These are phyloP conservation scores for Tenrec ecaudatus DNA, from an alignment of 2,113 vertebrate species.

Conservation along the genomic window DNA sequence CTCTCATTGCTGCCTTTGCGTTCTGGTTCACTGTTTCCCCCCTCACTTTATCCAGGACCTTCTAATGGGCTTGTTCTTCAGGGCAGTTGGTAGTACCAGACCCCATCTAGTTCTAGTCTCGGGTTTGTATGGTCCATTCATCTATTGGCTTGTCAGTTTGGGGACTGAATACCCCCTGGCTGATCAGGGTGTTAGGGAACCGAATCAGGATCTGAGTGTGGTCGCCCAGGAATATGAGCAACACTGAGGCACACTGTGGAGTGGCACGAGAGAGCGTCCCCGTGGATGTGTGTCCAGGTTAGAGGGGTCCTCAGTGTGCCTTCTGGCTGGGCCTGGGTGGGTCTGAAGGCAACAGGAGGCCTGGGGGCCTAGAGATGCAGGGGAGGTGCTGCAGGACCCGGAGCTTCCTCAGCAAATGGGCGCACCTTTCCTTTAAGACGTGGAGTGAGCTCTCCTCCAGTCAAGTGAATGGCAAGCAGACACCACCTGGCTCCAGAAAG, in stretches of 20 bases:
- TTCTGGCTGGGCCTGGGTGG: neutral
- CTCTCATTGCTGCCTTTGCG: too few relatives aligned
- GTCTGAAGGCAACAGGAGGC: neutral
- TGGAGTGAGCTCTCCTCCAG: neutral
- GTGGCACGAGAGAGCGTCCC: too few relatives aligned
- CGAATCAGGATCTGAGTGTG: neutral
- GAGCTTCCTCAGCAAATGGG: neutral
- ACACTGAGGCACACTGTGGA: too few relatives aligned
- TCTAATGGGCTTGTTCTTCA: too few relatives aligned
- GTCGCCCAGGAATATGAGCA: too few relatives aligned
- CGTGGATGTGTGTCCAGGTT: neutral
- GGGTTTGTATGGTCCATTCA: too few relatives aligned
- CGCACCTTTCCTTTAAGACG: neutral
- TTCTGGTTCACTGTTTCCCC: too few relatives aligned
- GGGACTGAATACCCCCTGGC: neutral
- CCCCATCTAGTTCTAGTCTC: too few relatives aligned
- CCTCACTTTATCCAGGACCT: too few relatives aligned
- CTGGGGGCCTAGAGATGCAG: neutral
- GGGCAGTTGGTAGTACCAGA: too few relatives aligned
- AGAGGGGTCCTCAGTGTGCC: neutral
- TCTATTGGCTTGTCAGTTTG: neutral
- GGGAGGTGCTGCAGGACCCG: neutral
- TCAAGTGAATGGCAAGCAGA: neutral
- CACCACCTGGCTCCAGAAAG: neutral
- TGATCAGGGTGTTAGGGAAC: conserved; percentile 9